Conservation (phyloP, 2,888 invertebrate genomes). For the Hirtodrosophila duncani region DNA sequence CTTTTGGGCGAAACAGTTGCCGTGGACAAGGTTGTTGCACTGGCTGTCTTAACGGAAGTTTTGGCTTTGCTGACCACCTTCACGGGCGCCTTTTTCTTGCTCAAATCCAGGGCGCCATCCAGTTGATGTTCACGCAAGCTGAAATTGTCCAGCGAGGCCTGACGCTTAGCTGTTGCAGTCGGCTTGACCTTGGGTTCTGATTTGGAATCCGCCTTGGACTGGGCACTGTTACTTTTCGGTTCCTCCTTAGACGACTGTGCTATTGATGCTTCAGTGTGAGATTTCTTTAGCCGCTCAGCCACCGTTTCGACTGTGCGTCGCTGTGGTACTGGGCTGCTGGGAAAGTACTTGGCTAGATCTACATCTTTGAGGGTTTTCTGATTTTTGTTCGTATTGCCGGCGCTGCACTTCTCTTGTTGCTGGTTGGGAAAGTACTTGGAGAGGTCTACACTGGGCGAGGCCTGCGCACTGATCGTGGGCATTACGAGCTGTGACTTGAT, state of each 20-base stretch:
- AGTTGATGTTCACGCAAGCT: slow-evolving; percentile 76
- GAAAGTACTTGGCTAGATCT: slow-evolving; percentile 77
- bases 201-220: slow-evolving; percentile 13
- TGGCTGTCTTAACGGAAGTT: slow-evolving; percentile 10
- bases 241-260: slow-evolving; percentile 16
- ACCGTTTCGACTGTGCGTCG: slow-evolving; percentile 72
- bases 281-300: slow-evolving; percentile 70
- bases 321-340: slow-evolving; percentile 74
- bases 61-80: slow-evolving; percentile 24
- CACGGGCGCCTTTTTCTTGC: slow-evolving; percentile 58
- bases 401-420: slow-evolving; percentile 68
- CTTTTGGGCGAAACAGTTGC: slow-evolving; percentile 58
- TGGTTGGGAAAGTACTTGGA: slow-evolving; percentile 78
- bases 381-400: slow-evolving; percentile 72
- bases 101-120: slow-evolving; percentile 76
- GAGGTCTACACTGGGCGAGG: slow-evolving; percentile 69
- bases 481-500: slow-evolving; percentile 76
- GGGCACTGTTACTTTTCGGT: background rate
- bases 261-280: slow-evolving; percentile 63
- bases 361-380: slow-evolving; percentile 78
- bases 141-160: slow-evolving; percentile 56
- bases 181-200: slow-evolving; percentile 33
- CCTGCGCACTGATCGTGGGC: slow-evolving; percentile 74
- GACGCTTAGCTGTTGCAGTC: slow-evolving; percentile 51
- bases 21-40: slow-evolving; percentile 40